These are phyloP conservation scores for Rambutsinella grinnellia DNA, from an alignment of 2,888 invertebrate genomes.

Conservation along the genomic window DNA sequence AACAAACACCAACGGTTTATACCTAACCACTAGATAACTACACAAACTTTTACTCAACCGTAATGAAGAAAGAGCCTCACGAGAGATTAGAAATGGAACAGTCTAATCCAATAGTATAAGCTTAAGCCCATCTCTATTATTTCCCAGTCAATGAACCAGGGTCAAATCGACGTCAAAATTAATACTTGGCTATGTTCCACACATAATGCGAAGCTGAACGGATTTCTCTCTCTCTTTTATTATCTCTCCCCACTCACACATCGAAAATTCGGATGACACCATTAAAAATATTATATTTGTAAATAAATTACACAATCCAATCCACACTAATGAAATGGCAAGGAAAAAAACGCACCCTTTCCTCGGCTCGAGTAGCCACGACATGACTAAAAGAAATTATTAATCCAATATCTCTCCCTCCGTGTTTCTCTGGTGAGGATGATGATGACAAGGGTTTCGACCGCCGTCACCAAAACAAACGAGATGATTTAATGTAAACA, in stretches of 20 bases:
- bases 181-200: too few relatives aligned
- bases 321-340: not conserved
- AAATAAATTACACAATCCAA: not conserved
- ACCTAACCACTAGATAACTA: too few relatives aligned
- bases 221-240: too few relatives aligned
- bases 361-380: conserved; percentile 33
- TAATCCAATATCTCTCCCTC: too few relatives aligned
- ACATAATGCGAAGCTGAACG: too few relatives aligned
- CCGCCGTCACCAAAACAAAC: conserved; percentile 6
- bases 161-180: too few relatives aligned
- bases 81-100: conserved; percentile 15
- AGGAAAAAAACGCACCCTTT: conserved; percentile 25
- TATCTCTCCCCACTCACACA: too few relatives aligned
- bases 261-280: too few relatives aligned
- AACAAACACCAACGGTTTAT: too few relatives aligned
- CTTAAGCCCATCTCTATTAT: too few relatives aligned
- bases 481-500: conserved; percentile 9
- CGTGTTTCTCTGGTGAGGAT: not conserved
- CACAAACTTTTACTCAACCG: conserved; percentile 13
- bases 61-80: conserved; percentile 29
- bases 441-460: not conserved
- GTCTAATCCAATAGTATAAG: not conserved
- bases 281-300: not conserved
- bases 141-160: too few relatives aligned
- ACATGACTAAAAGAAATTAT: too few relatives aligned